These are phyloP conservation scores for Lysandra coridon DNA, from an alignment of 2,888 invertebrate species.

Conservation along the genomic window DNA sequence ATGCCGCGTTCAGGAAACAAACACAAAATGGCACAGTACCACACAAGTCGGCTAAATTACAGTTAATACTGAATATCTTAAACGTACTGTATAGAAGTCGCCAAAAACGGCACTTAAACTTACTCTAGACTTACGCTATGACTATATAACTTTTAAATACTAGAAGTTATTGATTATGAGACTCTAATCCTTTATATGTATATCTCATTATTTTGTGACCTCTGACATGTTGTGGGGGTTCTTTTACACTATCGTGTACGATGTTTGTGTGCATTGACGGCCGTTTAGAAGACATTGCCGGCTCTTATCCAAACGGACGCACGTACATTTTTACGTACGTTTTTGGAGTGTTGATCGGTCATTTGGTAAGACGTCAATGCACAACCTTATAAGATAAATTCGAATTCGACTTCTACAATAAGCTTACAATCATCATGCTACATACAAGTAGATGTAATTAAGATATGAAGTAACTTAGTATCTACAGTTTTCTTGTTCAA, in stretches of 20 bases:
- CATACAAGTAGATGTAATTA: not conserved
- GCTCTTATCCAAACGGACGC: not conserved
- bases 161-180: constrained; percentile 57
- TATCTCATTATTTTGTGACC: constrained; percentile 29
- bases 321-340: not conserved
- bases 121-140: constrained; percentile 47
- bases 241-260: not conserved
- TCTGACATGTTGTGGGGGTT: constrained; percentile 13
- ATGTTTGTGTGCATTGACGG: not conserved
- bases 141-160: constrained; percentile 54
- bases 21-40: not conserved
- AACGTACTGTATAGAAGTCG: constrained; percentile 43
- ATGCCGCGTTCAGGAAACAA: not conserved
- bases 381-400: not conserved
- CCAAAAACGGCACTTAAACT: constrained; percentile 49
- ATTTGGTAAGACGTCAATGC: not conserved
- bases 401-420: not conserved
- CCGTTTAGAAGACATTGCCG: too few relatives aligned
- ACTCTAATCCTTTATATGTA: constrained; percentile 50
- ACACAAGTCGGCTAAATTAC: constrained; percentile 31
- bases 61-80: constrained; percentile 51
- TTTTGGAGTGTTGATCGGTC: not conserved
- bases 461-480: not conserved
- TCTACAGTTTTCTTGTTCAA: not conserved
- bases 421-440: not conserved